A percentile compares a stretch with the other conserved stretches of the same genome.
phyloP scores from a whole-genome alignment of 35 echinoderm and acorn worm species.

The Nesometra sesokonis region DNA sequence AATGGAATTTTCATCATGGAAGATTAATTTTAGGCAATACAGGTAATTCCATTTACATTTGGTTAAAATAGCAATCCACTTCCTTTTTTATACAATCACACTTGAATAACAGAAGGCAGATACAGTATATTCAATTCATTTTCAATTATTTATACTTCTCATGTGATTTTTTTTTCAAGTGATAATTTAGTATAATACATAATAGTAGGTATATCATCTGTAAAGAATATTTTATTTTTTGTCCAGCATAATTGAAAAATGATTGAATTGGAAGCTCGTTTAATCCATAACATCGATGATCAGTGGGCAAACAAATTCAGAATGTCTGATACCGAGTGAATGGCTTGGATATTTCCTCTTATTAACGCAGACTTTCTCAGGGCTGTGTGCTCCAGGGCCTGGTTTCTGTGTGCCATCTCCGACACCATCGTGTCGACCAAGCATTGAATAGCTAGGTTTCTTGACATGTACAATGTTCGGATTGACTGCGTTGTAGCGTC shows the following conservation, averaged over 20 bases:
- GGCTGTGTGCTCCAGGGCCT: constrained; percentile 83
- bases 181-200: too few species aligned
- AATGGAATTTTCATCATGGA: too few species aligned
- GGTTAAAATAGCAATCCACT: too few species aligned
- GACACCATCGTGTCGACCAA: constrained; percentile 54
- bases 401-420: constrained; percentile 64
- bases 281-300: constrained; percentile 84
- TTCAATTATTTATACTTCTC: too few species aligned
- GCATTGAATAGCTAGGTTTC: constrained; percentile 85
- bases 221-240: too few species aligned
- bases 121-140: too few species aligned
- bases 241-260: not conserved
- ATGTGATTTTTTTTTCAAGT: too few species aligned
- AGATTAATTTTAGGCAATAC: too few species aligned
- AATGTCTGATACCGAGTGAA: constrained; percentile 81
- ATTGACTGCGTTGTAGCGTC: constrained; percentile 55
- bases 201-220: too few species aligned
- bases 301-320: constrained; percentile 84
- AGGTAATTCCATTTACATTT: too few species aligned
- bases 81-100: too few species aligned
- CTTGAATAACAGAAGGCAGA: too few species aligned
- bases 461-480: constrained; percentile 61
- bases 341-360: constrained; percentile 64
- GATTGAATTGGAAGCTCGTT: not conserved
- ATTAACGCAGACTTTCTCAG: constrained; percentile 77